phyloP scores from a whole-genome alignment of 35 echinoderm and acorn worm genomes.

The Ophioderma brevispina region DNA sequence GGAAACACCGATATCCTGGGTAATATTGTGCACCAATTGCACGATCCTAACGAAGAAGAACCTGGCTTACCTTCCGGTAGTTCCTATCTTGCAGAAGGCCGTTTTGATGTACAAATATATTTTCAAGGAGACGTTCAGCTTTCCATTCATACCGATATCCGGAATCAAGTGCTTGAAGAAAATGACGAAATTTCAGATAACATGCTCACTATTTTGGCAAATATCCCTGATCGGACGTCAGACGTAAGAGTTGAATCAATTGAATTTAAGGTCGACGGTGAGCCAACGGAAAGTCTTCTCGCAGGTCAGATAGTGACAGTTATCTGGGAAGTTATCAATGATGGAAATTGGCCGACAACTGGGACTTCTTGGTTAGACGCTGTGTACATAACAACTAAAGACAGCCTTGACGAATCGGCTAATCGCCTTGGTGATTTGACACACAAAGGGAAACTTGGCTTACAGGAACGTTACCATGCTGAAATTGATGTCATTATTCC shows the following conservation, averaged over 20 bases:
- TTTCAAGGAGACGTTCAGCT: neutral
- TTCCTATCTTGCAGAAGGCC: neutral
- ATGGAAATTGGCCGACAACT: neutral
- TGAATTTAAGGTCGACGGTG: neutral
- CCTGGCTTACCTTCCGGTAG: neutral
- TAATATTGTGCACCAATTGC: neutral
- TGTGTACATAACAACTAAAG: neutral
- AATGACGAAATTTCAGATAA: neutral
- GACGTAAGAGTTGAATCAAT: neutral
- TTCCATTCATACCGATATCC: neutral
- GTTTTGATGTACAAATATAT: neutral
- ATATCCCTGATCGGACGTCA: neutral
- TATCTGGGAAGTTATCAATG: neutral
- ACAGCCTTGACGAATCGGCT: neutral
- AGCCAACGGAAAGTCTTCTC: neutral
- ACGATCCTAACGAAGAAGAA: neutral
- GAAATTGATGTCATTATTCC: neutral
- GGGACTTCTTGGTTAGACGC: neutral
- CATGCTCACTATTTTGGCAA: neutral
- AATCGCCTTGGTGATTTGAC: neutral
- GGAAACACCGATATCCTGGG: neutral
- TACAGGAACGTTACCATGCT: neutral
- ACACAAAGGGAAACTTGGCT: neutral
- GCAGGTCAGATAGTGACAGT: neutral
- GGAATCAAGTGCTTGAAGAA: neutral